Conservation (phyloP, 2,888 invertebrate genomes). For the Yponomeuta evonymella region DNA sequence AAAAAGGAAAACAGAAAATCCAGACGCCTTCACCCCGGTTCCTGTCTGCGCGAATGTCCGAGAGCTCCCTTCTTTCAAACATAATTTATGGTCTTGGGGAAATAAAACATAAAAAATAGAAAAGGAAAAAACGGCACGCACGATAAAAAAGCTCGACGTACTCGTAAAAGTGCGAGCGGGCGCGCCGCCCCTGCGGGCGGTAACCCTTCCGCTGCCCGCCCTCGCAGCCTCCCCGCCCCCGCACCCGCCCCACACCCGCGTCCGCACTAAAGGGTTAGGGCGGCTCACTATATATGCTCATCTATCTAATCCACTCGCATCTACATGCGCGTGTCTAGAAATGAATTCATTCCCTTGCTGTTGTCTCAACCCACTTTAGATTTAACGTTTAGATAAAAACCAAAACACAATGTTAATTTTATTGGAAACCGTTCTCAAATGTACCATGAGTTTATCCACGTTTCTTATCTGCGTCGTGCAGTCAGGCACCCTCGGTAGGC, state of each 20-base stretch:
- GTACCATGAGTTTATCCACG: background rate
- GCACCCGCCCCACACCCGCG: conserved; percentile 53
- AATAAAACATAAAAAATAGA: conserved; percentile 77
- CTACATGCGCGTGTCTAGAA: background rate
- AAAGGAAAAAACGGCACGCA: conserved; percentile 76
- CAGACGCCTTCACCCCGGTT: conserved; percentile 67
- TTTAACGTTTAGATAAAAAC: background rate
- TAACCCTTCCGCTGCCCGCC: conserved; percentile 71
- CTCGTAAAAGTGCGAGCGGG: conserved; percentile 66
- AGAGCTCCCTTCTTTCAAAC: conserved; percentile 76
- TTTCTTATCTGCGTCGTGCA: background rate
- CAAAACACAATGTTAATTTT: background rate
- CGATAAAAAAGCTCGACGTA: conserved; percentile 71
- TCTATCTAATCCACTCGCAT: background rate
- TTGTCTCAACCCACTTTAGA: background rate
- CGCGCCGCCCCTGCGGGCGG: conserved; percentile 47
- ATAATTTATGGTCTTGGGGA: conserved; percentile 77
- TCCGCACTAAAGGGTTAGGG: conserved; percentile 67
- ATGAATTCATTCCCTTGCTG: background rate
- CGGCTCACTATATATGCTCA: conserved; percentile 23
- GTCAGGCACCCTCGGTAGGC: conserved; percentile 3
- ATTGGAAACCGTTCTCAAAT: background rate
- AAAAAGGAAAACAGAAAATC: conserved; percentile 63
- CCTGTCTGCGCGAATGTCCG: conserved; percentile 71
- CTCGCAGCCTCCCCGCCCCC: conserved; percentile 45